Base-by-base conservation (phyloP, 2,888 invertebrate species). In the Rambutsinella grinnellia region DNA sequence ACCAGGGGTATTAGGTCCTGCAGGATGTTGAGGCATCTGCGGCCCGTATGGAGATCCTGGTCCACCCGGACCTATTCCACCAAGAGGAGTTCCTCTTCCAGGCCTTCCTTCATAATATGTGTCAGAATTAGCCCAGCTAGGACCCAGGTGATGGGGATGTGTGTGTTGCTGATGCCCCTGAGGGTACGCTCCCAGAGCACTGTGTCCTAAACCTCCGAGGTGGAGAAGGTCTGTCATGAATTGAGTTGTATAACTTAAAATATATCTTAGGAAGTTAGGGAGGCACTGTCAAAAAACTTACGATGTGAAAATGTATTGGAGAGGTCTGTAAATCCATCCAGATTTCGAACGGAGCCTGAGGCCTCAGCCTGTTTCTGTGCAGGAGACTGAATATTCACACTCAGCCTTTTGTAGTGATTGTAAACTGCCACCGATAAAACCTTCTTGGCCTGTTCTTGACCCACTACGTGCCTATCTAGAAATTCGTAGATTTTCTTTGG, bases 341-440 rank as follows among this genome's bases (percentile, higher is more conserved):
- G 63, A 69, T 81, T 82, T 62, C 83, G 76, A 51, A 78, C 80
- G 26, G 77, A 27, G 2, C 58, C 23, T 6, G 80, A 74, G 36
- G 82, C 82, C 8, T 80, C 44, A 6, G 79, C 23, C 26, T 72
- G 70, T 28, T 79, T 81, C 21, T 71, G 68, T 17, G 85, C 86
- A 86, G 87, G 90, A 27, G 85, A 82, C 83, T 92, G 92, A 76
- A 94, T 90, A 88, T 98, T 98, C 87, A 98, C 96, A 87, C 94
- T 95, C 85, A 99, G 96, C 85, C 99, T 90, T 88, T 99, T 98
- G 88, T 99, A 99, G 87, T 99, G 99, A 88, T 99, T 98, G 89
- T 99, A 99, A 0, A 99, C 99, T 13, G 99, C 98, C 44, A 99
- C 99, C 0, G 98, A 93, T 46, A 99, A 89, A 47, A 98, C 97